Conservation (phyloP, 2,888 invertebrate genomes). For the Linnaemya tessellans region DNA sequence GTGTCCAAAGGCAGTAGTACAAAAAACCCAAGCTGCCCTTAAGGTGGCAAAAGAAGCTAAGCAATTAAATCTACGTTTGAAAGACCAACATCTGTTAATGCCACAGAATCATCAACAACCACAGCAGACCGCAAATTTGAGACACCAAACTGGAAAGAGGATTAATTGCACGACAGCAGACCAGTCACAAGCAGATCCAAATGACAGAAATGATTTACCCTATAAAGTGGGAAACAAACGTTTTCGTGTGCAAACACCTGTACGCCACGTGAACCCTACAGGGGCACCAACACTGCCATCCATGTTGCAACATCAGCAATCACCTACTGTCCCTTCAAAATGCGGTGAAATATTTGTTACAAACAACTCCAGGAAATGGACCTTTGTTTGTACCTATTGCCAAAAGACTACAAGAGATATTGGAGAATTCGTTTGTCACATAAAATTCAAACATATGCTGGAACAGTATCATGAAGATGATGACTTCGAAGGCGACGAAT, state of each 20-base stretch:
- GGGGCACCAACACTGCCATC: conserved; percentile 4
- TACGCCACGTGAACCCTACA: not conserved
- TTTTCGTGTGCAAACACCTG: conserved; percentile 31
- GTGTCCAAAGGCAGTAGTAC: conserved; percentile 46
- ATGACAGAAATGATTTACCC: not conserved
- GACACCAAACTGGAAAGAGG: conserved; percentile 29
- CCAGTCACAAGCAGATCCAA: conserved; percentile 20
- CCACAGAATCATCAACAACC: conserved; percentile 18
- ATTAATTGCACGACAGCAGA: conserved; percentile 1
- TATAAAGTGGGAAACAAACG: conserved; percentile 40
- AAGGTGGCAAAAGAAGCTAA: conserved; percentile 57
- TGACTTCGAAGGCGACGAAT: conserved; percentile 56
- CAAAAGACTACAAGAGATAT: conserved; percentile 76
- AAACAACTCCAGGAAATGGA: conserved; percentile 77
- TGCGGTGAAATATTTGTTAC: conserved; percentile 77
- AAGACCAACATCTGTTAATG: conserved; percentile 33
- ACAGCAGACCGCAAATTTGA: not conserved
- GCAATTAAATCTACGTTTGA: conserved; percentile 54
- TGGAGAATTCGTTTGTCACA: conserved; percentile 76
- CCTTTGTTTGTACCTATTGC: conserved; percentile 77
- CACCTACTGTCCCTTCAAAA: conserved; percentile 37
- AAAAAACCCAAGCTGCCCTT: conserved; percentile 63
- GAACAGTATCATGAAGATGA: conserved; percentile 61
- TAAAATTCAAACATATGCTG: conserved; percentile 75
- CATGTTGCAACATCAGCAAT: not conserved